These are phyloP conservation scores for Bombus turneri DNA, from an alignment of 1,140 invertebrate genomes.

Conservation along the genomic window DNA sequence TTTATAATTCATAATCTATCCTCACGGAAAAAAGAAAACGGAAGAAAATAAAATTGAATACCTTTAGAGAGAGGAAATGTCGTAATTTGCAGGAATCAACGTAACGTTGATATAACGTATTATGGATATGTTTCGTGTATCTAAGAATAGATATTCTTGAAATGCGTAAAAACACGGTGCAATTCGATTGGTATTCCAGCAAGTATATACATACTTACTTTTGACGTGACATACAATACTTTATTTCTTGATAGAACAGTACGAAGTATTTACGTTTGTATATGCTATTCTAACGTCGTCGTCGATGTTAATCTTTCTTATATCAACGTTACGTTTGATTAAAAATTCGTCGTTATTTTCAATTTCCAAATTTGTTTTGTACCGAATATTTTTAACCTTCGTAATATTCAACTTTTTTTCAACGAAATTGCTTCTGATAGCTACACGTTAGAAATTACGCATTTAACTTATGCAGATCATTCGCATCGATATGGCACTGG, in stretches of 20 bases:
- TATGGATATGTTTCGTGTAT: background rate
- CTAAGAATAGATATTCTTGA: constrained; percentile 14
- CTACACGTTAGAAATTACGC: background rate
- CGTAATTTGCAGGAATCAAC: background rate
- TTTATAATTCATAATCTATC: background rate
- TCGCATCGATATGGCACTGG: constrained; percentile 42
- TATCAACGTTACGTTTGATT: no score
- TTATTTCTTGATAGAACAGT: background rate
- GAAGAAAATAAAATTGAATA: background rate
- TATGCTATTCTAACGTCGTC: background rate
- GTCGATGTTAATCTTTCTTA: background rate
- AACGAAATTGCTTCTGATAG: background rate
- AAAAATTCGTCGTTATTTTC: background rate
- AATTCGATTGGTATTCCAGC: background rate
- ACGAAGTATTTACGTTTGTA: background rate
- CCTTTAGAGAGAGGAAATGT: background rate
- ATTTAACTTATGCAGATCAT: constrained; percentile 20
- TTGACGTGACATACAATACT: background rate
- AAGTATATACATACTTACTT: background rate
- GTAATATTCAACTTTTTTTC: background rate
- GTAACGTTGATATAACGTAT: constrained; percentile 7
- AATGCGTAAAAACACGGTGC: background rate
- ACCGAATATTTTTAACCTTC: background rate
- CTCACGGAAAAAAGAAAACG: background rate
- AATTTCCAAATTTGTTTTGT: background rate